phyloP scores from a whole-genome alignment of 2,888 invertebrate species.

The Tenthredo livida region DNA sequence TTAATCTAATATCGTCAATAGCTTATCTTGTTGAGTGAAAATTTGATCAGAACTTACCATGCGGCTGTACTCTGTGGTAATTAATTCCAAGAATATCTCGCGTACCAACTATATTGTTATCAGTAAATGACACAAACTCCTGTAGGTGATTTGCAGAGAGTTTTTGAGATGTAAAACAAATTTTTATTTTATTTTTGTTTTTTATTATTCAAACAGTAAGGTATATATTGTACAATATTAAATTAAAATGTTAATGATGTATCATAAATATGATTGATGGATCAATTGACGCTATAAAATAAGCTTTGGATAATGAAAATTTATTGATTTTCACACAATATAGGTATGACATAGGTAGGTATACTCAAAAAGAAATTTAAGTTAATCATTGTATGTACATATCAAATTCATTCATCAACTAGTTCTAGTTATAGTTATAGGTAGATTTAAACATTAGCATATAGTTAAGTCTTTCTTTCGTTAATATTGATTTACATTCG shows the following conservation, averaged over 20 bases:
- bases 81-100: background rate
- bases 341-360: background rate
- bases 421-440: background rate
- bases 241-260: background rate
- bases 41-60: background rate
- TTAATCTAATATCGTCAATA: too few relatives aligned
- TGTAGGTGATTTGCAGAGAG: too few relatives aligned
- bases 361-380: background rate
- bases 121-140: too few relatives aligned
- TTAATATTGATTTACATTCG: background rate
- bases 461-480: background rate
- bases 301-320: constrained; percentile 10
- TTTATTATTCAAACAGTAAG: background rate
- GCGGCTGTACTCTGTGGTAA: background rate
- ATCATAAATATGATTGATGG: background rate
- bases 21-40: too few relatives aligned
- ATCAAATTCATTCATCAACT: background rate
- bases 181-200: background rate
- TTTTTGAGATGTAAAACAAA: background rate
- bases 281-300: background rate
- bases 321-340: background rate
- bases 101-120: background rate
- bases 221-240: background rate
- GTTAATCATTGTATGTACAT: background rate
- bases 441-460: background rate